Conservation (phyloP, 1,140 invertebrate genomes). For the Conopomorpha cramerella region DNA sequence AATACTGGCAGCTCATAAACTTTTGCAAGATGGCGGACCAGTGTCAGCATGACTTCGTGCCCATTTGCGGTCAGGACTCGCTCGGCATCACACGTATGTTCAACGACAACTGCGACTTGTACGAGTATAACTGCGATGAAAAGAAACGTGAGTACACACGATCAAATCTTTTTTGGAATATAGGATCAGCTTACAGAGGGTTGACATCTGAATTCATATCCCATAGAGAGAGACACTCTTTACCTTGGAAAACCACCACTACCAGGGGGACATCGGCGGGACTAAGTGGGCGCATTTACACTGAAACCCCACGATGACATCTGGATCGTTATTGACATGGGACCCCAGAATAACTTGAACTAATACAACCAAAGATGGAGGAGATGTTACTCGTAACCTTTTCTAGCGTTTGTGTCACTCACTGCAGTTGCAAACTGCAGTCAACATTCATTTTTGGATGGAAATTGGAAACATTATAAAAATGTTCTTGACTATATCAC, state of each 20-base stretch:
- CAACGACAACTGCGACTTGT: constrained; percentile 41
- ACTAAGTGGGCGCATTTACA: neutral
- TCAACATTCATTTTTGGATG: no score
- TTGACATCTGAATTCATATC: neutral
- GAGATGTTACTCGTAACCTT: no score
- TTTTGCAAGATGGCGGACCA: constrained; percentile 48
- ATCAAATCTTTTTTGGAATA: neutral
- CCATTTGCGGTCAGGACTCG: constrained; percentile 42
- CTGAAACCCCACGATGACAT: no score
- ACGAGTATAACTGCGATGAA: constrained; percentile 47
- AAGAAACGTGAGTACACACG: constrained; percentile 37
- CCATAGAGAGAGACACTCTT: neutral
- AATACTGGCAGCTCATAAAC: constrained; percentile 43
- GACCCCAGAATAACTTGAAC: no score
- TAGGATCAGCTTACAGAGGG: no score
- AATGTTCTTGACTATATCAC: no score
- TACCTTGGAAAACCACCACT: neutral
- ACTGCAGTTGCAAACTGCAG: no score
- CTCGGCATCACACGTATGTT: constrained; percentile 44
- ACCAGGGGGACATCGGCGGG: neutral
- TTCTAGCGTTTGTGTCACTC: no score
- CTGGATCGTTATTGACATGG: no score
- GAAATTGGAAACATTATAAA: no score
- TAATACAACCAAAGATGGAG: no score
- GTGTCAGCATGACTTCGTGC: constrained; percentile 45